Evolutionary conservation across 2,797 vertebrate genomes (phyloP), one percentile per base, ranked within the genome.

Genomic region (Miichthys miiuy): DNA sequence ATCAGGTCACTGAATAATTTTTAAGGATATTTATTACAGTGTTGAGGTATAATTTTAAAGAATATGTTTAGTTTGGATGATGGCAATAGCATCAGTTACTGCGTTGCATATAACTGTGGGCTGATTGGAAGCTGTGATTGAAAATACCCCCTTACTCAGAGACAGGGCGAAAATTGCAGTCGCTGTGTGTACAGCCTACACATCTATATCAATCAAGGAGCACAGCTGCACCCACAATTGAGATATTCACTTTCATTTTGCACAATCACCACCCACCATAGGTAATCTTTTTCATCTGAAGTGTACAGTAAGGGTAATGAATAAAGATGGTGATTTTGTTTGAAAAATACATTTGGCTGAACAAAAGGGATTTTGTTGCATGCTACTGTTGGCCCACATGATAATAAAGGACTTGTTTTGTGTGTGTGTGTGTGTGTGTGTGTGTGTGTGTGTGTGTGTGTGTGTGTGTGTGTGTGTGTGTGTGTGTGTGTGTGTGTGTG

Each of bases 121-220:
- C 68, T 81, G 82, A 85, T 77, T 72, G 72, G 21, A 60, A 21
- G 72, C 80, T 77, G 82, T 86, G 85, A 90, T 80, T 86, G 84
- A 88, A 89, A 87, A 79, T 71, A 30, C 44, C 72, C 52, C 46
- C 46, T 84, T 68, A 27, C 38, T 60, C 73, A 72, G 76, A 62
- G 71, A 81, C 21, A 1, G 23, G 66, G 50, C 13, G 81, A 46
- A 81, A 87, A 91, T 89, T 84, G 56, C 74, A 62, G 61, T 72
- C 66, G 56, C 52, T 6, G 9, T 25, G 57, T 78, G 79, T 61
- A 25, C 85, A 82, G 75, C 80, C 75, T 58, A 75, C 79, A 84
- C 85, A 84, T 89, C 55, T 83, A 64, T 86, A 85, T 85, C 81
- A 90, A 89, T 91, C 85, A 89, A 64, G 71, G 12, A 42, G 57